phyloP scores from a whole-genome alignment of 1,140 invertebrate species.

The Diorhabda elongata region DNA sequence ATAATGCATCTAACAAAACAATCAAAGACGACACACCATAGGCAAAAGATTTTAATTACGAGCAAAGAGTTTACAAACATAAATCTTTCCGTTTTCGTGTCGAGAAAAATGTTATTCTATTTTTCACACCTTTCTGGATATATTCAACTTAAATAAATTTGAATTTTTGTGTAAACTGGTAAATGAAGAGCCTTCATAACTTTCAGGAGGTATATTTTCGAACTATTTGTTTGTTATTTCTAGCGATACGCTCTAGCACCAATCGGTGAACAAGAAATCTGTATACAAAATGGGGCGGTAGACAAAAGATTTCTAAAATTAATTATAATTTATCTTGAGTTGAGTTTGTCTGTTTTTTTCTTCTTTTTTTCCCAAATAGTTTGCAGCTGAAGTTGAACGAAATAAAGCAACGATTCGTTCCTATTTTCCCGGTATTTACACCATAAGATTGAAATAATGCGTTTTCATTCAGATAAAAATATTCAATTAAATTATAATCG shows the following conservation, averaged over 20 bases:
- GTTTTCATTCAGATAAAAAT: too few species aligned
- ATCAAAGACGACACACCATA: slow-evolving; percentile 19
- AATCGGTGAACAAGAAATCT: background rate
- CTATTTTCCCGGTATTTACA: too few species aligned
- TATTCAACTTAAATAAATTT: slow-evolving; percentile 13
- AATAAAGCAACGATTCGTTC: too few species aligned
- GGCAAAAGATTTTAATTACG: slow-evolving; percentile 2
- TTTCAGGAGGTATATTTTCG: slow-evolving; percentile 12
- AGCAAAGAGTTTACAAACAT: slow-evolving; percentile 18
- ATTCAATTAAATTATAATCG: too few species aligned
- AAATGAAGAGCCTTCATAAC: slow-evolving; percentile 9
- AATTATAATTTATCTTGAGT: too few species aligned
- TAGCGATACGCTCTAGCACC: background rate
- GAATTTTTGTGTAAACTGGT: slow-evolving; percentile 6
- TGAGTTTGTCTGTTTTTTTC: too few species aligned
- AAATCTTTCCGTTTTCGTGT: slow-evolving; percentile 22
- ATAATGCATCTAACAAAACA: slow-evolving; percentile 24
- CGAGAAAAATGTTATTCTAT: slow-evolving; percentile 18
- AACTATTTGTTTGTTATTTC: slow-evolving; percentile 7
- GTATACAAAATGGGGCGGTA: slow-evolving; percentile 10
- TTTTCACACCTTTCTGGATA: slow-evolving; percentile 11
- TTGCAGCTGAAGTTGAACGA: too few species aligned
- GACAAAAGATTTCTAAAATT: background rate
- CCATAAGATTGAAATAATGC: too few species aligned
- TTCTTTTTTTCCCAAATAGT: too few species aligned